Percentiles rank a stretch among this genome's conserved stretches.
phyloP scores from a whole-genome alignment of 2,888 invertebrate genomes.

The Dasypogon diadema region DNA sequence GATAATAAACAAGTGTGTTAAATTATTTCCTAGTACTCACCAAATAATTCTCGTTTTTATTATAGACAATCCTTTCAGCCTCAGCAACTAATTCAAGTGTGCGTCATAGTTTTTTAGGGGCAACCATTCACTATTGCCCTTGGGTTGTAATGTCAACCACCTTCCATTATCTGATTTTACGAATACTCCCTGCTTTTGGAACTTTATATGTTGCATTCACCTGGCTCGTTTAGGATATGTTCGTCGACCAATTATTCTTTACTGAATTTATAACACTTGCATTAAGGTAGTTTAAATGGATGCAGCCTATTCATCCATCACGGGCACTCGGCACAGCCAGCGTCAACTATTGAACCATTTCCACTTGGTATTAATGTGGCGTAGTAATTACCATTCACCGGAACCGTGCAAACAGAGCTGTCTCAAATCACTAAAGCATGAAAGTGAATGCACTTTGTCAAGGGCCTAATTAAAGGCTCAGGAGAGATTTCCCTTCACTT shows the following conservation, averaged over 20 bases:
- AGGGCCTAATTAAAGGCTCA: conserved; percentile 42
- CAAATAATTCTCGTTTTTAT: too few relatives aligned
- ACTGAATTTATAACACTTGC: not conserved
- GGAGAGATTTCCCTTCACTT: conserved; percentile 36
- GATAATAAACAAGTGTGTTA: too few relatives aligned
- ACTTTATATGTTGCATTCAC: too few relatives aligned
- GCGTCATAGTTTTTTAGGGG: too few relatives aligned
- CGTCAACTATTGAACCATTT: conserved; percentile 29
- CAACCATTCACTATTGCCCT: not conserved
- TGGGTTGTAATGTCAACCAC: not conserved
- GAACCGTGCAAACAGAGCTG: conserved; percentile 10
- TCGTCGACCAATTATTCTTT: not conserved
- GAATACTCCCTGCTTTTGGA: not conserved
- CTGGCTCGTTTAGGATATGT: not conserved
- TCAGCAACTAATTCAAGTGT: too few relatives aligned
- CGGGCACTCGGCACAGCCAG: not conserved
- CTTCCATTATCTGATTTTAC: not conserved
- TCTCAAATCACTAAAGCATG: not conserved
- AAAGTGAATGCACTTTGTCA: conserved; percentile 43
- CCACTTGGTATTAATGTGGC: conserved; percentile 10
- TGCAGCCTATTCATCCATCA: not conserved
- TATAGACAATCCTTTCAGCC: too few relatives aligned
- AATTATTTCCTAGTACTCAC: too few relatives aligned
- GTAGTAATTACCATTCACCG: conserved; percentile 35
- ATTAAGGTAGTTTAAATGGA: not conserved